Evolutionary conservation across 2,888 invertebrate species (phyloP), one percentile per base, ranked within the genome.

Genomic region (Melinaea menophilus): DNA sequence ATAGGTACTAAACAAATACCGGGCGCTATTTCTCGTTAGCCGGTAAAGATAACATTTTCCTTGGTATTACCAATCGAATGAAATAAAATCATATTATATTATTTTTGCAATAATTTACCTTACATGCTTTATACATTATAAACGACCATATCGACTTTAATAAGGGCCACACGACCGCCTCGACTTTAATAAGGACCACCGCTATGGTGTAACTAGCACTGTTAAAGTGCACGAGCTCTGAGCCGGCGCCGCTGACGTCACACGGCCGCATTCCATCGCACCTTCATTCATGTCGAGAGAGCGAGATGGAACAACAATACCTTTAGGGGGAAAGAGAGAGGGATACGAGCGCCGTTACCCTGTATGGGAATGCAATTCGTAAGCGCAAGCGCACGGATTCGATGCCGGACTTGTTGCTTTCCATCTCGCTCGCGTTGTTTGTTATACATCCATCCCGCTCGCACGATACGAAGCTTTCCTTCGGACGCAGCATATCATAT

Each of bases 211-310:
- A 81, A 75, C 82, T 82, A 84, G 80, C 79, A 80, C 81, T 82
- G 81, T 81, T 81, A 79, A 85, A 86, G 88, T 90, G 90, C 90
- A 91, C 87, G 84, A 88, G 89, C 89, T 90, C 88, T 87, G 89
- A 83, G 85, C 81, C 90, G 91, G 91, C 91, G 90, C 86, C 91
- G 92, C 85, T 81, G 88, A 91, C 92, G 92, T 92, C 92, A 92
- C 90, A 88, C 88, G 89, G 86, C 88, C 91, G 91, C 92, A 92
- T 92, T 92, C 92, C 92, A 86, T 77, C 85, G 84, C 85, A 86
- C 85, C 87, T 89, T 83, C 88, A 88, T 89, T 88, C 89, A 89
- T 89, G 85, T 84, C 77, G 85, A 75, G 80, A 72, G 84, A 88
- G 84, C 75, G 84, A 85, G 86, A 86, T 77, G 79, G 74, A 75